A percentile compares a stretch with the other conserved stretches of the same genome.
phyloP scores from a whole-genome alignment of 2,888 invertebrate genomes.

The Andrena dorsata region DNA sequence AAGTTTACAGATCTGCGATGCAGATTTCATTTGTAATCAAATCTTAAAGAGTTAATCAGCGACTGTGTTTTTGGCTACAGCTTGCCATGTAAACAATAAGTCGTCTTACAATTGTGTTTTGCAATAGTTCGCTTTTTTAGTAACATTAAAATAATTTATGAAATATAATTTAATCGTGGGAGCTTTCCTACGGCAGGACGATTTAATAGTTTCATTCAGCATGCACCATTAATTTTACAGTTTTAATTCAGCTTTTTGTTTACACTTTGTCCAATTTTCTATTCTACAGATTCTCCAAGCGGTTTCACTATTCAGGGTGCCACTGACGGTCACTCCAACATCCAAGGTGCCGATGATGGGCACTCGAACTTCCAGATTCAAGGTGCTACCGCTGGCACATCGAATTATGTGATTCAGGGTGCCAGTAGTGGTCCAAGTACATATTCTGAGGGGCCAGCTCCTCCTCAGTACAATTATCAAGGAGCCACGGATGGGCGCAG shows the following conservation, averaged over 20 bases:
- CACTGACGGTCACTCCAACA: conserved; percentile 65
- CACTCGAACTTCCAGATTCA: conserved; percentile 74
- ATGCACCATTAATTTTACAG: not conserved
- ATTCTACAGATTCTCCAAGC: conserved; percentile 72
- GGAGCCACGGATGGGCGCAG: conserved; percentile 70
- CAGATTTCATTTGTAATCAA: not conserved
- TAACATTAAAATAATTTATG: too few species aligned
- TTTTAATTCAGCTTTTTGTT: not conserved
- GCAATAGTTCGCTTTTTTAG: too few species aligned
- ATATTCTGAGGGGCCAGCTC: conserved; percentile 44
- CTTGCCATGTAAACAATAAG: too few species aligned
- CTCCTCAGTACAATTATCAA: conserved; percentile 71
- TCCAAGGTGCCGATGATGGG: conserved; percentile 69
- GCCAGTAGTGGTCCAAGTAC: conserved; percentile 55
- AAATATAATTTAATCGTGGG: too few species aligned
- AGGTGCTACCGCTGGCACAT: conserved; percentile 75
- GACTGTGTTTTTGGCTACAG: not conserved
- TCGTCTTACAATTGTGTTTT: too few species aligned
- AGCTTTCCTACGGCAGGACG: too few species aligned
- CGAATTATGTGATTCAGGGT: not conserved
- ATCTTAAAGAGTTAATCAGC: not conserved
- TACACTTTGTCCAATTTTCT: not conserved
- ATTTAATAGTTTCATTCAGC: not conserved
- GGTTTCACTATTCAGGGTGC: conserved; percentile 77
- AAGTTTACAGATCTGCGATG: not conserved